A percentile compares a stretch with the other conserved stretches of the same genome.
Conservation (phyloP, 2,113 vertebrate genomes). For the Channa argus region DNA sequence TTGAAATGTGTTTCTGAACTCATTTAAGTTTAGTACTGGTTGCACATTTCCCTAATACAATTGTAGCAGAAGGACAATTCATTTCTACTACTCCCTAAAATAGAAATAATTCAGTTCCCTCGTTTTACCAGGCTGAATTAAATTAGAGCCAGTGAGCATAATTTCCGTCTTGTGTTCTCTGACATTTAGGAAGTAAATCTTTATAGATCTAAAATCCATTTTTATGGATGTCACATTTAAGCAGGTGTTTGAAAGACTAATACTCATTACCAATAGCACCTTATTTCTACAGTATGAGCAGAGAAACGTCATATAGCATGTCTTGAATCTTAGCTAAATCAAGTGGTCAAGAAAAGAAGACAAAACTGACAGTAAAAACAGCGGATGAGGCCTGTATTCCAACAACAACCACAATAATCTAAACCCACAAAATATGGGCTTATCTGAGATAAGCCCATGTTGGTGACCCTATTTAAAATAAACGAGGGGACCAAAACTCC, state of each 20-base stretch:
- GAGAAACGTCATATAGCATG: too few relatives aligned
- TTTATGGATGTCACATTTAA: not conserved
- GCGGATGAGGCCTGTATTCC: not conserved
- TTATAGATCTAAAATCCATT: not conserved
- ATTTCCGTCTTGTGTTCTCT: not conserved
- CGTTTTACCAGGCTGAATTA: not conserved
- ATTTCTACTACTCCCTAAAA: not conserved
- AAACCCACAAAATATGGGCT: not conserved
- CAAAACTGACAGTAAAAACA: not conserved
- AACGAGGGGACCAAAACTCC: too few relatives aligned
- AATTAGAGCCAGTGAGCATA: constrained; percentile 1
- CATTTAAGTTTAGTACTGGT: not conserved
- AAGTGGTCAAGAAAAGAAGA: too few relatives aligned
- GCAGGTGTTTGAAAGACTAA: not conserved
- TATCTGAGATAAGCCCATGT: too few relatives aligned
- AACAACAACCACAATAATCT: not conserved
- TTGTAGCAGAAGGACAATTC: not conserved
- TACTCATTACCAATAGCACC: not conserved
- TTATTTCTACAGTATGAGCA: not conserved
- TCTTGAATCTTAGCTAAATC: not conserved
- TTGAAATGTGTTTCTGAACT: not conserved
- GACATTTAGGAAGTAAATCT: too few relatives aligned
- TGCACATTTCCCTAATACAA: not conserved
- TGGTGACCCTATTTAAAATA: too few relatives aligned
- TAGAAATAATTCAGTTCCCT: not conserved